These are phyloP conservation scores for Paracanthobrama guichenoti DNA, from an alignment of 2,113 vertebrate genomes.

Conservation along the genomic window DNA sequence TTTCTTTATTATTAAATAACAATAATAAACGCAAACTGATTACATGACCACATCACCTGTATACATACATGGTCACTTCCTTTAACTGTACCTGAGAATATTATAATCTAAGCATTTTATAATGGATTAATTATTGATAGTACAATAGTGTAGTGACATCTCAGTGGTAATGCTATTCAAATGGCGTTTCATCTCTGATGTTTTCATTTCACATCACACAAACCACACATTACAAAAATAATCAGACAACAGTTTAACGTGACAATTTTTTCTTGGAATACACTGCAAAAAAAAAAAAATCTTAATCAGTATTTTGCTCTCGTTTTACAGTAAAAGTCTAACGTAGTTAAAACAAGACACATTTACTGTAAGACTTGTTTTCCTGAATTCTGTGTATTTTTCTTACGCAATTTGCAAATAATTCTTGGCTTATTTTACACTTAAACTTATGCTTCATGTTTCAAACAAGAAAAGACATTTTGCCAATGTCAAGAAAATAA, in stretches of 20 bases:
- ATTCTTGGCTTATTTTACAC: neutral
- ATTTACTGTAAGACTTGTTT: neutral
- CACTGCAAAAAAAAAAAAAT: neutral
- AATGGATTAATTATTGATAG: constrained; percentile 28
- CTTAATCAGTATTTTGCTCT: neutral
- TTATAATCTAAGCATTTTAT: constrained; percentile 40
- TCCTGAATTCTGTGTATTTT: neutral
- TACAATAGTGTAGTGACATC: constrained; percentile 25
- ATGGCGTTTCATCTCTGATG: neutral
- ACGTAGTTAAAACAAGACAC: neutral
- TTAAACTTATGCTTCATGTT: neutral
- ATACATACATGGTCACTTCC: constrained; percentile 44
- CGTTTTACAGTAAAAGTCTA: neutral
- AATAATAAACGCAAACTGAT: constrained; percentile 18
- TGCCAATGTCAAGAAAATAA: neutral
- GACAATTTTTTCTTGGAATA: constrained; percentile 19
- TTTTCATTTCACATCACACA: constrained; percentile 38
- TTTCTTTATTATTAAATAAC: constrained; percentile 51
- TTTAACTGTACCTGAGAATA: constrained; percentile 54
- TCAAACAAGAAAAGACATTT: neutral
- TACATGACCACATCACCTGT: constrained; percentile 16
- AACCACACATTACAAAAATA: constrained; percentile 33
- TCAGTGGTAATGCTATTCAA: constrained; percentile 26
- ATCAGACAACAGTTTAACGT: constrained; percentile 25
- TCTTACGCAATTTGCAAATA: neutral